phyloP scores from a whole-genome alignment of 2,888 invertebrate genomes.

The Xanthia togata region DNA sequence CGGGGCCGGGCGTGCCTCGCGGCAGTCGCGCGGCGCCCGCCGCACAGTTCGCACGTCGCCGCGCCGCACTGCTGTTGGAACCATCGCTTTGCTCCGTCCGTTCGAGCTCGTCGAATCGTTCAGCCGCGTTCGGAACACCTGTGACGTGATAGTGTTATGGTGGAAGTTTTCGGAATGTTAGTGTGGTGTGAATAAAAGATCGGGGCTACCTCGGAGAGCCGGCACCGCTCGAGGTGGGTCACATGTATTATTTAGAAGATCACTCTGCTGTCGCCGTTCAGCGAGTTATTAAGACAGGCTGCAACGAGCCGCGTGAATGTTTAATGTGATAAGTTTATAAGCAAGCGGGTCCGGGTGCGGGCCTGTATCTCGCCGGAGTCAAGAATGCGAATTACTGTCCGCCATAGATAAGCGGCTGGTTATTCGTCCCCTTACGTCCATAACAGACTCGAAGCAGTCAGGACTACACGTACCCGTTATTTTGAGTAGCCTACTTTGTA shows the following conservation, averaged over 20 bases:
- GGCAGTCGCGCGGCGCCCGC: slow-evolving; percentile 82
- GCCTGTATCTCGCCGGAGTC: slow-evolving; percentile 40
- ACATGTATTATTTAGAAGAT: slow-evolving; percentile 70
- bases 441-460: slow-evolving; percentile 43
- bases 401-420: slow-evolving; percentile 56
- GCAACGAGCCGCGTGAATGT: slow-evolving; percentile 60
- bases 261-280: slow-evolving; percentile 61
- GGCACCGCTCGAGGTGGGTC: slow-evolving; percentile 82
- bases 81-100: slow-evolving; percentile 5
- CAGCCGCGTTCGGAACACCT: slow-evolving; percentile 45
- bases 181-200: slow-evolving; percentile 78
- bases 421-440: slow-evolving; percentile 49
- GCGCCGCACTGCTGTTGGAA: neutral
- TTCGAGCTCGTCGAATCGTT: slow-evolving; percentile 39
- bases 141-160: slow-evolving; percentile 73
- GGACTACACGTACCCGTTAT: slow-evolving; percentile 32
- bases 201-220: slow-evolving; percentile 78
- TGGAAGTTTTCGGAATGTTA: slow-evolving; percentile 71
- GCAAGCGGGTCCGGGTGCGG: slow-evolving; percentile 38
- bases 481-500: slow-evolving; percentile 22
- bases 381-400: slow-evolving; percentile 21
- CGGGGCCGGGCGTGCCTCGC: slow-evolving; percentile 54
- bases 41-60: slow-evolving; percentile 66
- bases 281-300: slow-evolving; percentile 63
- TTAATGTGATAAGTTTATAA: slow-evolving; percentile 70